A percentile compares a stretch with the other conserved stretches of the same genome.
Conservation (phyloP, 2,888 invertebrate species). For the Strigamia maritima region DNA sequence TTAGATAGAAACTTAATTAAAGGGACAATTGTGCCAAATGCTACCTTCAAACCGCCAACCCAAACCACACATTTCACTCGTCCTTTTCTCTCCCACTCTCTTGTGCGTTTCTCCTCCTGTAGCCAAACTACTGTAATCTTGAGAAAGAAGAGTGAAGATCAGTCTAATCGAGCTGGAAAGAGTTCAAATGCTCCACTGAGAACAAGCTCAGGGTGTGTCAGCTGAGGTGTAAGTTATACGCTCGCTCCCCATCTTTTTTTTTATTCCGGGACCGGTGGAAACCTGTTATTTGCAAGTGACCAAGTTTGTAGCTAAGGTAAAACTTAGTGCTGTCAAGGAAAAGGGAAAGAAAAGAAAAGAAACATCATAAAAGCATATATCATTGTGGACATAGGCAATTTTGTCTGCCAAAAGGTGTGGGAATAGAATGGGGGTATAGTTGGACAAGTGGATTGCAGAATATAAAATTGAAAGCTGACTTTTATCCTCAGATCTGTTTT, state of each 20-base stretch:
- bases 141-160: constrained; percentile 15
- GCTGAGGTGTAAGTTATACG: constrained; percentile 15
- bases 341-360: neutral
- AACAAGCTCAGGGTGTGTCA: constrained; percentile 10
- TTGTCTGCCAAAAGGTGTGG: neutral
- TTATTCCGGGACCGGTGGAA: neutral
- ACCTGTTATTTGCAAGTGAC: constrained; percentile 15
- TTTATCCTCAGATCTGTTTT: neutral
- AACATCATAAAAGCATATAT: constrained; percentile 6
- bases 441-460: neutral
- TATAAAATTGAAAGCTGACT: neutral
- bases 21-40: constrained; percentile 6
- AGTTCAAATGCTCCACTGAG: constrained; percentile 15
- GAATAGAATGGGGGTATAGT: neutral
- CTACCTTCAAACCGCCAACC: constrained; percentile 10
- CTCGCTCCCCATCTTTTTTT: neutral
- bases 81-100: constrained; percentile 15
- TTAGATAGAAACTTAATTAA: constrained; percentile 5
- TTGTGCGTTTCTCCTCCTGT: neutral
- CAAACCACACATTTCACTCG: constrained; percentile 1
- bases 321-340: neutral
- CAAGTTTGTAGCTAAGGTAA: constrained; percentile 10
- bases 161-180: constrained; percentile 15
- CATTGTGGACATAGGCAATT: constrained; percentile 10
- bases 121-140: constrained; percentile 15